phyloP scores from a whole-genome alignment of 2,797 vertebrate genomes.

The Scyliorhinus canicula region DNA sequence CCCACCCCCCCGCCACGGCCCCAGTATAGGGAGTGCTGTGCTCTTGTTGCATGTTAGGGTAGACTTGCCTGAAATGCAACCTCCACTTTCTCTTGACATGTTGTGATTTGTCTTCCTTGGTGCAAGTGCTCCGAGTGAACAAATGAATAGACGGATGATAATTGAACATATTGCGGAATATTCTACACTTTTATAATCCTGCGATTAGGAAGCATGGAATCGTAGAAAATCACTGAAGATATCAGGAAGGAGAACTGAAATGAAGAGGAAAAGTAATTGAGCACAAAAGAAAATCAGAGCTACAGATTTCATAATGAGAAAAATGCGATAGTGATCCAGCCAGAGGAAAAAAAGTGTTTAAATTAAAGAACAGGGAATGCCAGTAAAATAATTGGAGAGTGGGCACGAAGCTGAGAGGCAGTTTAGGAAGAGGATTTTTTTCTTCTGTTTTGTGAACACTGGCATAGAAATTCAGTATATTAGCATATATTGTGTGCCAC shows the following conservation, averaged over 20 bases:
- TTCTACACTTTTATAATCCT: background rate
- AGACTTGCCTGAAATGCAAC: background rate
- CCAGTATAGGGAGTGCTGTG: background rate
- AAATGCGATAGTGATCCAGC: background rate
- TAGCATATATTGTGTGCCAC: background rate
- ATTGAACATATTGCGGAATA: background rate
- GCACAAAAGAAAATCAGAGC: background rate
- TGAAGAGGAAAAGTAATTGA: background rate
- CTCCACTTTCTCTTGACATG: background rate
- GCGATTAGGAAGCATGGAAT: background rate
- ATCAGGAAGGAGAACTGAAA: background rate
- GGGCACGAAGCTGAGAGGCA: background rate
- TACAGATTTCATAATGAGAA: background rate
- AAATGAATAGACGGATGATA: background rate
- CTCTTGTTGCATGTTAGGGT: background rate
- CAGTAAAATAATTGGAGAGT: background rate
- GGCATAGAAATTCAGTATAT: background rate
- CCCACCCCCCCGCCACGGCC: no score
- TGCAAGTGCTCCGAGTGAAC: background rate
- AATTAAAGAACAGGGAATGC: background rate
- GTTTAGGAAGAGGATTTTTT: background rate
- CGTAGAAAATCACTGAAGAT: background rate
- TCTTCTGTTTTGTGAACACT: background rate
- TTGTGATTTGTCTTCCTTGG: background rate
- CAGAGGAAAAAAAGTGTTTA: background rate